Evolutionary conservation across 2,888 invertebrate genomes (phyloP), one percentile per base, ranked within the genome.

Genomic region (Mactromeris polynyma): DNA sequence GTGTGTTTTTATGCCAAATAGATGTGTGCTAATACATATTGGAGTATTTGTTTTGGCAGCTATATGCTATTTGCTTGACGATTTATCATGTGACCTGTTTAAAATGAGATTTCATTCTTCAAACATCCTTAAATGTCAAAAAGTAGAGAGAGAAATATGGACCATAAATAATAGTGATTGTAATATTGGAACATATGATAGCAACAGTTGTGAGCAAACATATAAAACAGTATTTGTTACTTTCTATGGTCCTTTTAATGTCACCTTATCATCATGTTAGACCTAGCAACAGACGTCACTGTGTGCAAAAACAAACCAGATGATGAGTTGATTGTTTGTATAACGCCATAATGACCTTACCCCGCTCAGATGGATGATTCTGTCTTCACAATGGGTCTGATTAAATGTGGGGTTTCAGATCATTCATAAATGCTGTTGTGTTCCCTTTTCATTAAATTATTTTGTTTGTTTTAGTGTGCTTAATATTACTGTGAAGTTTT

Each of bases 111-210:
- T 73, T 73, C 33, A 21, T 36, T 33, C 73, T 73, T 73, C 73
- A 73, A 73, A 73, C 36, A 73, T 36, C 73, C 73, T 73, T 36
- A 73, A 36, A 73, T 73, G 73, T 73, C 73, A 73, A 33, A 51
- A 73, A 73, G 33, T 73, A 73, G 36, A 73, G 73, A 73, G 33
- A 73, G 26, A 73, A 36, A 17, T 73, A 73, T 33, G 17, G 33
- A 36, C 73, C 36, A 73, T 73, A 73, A 73, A 73, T 36, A 1
- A 73, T 73, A 6, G 73, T 7, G 36, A 33, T 73, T 33, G 11
- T 9, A 17, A 73, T 36, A 73, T 73, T 73, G 73, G 36, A 36
- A 36, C 36, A 73, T 14, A 26, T 73, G 17, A 73, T 73, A 2
- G 36, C 36, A 73, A 17, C 2, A 17, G 36, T 73, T 73, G 73